Base-by-base conservation (phyloP, 1,140 invertebrate genomes). In the Pogonognathellus flavescens region DNA sequence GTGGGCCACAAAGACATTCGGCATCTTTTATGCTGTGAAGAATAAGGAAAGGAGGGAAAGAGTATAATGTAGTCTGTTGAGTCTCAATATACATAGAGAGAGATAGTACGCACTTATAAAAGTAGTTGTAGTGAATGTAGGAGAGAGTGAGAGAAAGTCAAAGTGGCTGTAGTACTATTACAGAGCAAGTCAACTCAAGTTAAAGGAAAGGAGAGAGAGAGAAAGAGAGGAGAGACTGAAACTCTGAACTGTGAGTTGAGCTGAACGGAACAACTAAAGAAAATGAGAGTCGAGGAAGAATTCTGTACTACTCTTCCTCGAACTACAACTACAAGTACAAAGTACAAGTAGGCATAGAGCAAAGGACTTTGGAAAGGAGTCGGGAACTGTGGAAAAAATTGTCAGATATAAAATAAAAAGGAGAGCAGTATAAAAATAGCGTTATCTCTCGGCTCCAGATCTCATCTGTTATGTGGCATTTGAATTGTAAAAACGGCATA, bases 401-500 rank as follows among this genome's bases (percentile, higher is more conserved):
- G 59, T 72, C 80, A 80, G 59, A 59, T 82, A 85, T 82, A 82
- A 85, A 85, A 85, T 72, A 60, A 83, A 85, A 83, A 41, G 53
- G 20, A 62, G 59, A 52, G 62, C 53, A 62, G 50, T 85, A 66
- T 83, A 82, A 83, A 83, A 85, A 70, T 31, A 82, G 49, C 80
- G 80, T 85, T 85, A 85, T 85, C 84, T 85, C 66, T 52, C 22
- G 50, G 70, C 60, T 72, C 80, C 62, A 85, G 80, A 82, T 85
- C 81, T 85, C 84, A 85, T 85, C 80, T 76, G 80, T 85, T 85
- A 85, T 85, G 84, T 83, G 84, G 84, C 66, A 85, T 85, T 85
- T 85, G 84, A 85, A 85, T 85, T 85, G 80, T 82, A 85, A 85
- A 85, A 85, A 85, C 25, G 84, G 84, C 84, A 85, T 85, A 85